These are phyloP conservation scores for Halocaridina rubra DNA, from an alignment of 2,888 invertebrate genomes.

Conservation along the genomic window DNA sequence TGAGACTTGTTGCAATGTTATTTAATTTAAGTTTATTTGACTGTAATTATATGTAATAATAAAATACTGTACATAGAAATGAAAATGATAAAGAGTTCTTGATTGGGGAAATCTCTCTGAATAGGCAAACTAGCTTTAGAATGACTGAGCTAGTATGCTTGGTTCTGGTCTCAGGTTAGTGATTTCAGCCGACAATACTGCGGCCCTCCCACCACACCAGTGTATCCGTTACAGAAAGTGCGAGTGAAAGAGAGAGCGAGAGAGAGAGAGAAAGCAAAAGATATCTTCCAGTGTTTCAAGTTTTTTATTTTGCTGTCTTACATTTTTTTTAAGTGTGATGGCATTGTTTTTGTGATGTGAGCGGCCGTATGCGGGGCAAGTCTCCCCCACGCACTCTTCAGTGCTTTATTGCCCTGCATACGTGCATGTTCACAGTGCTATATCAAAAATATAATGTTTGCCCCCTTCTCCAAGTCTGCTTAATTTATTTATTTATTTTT, in stretches of 20 bases:
- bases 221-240: slow-evolving; percentile 35
- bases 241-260: too few species aligned
- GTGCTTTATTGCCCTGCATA: slow-evolving; percentile 48
- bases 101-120: slow-evolving; percentile 18
- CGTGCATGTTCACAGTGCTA: slow-evolving; percentile 26
- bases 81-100: too few species aligned
- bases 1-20: too few species aligned
- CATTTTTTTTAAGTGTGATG: slow-evolving; percentile 38
- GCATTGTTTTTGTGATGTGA: slow-evolving; percentile 49
- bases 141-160: slow-evolving; percentile 12
- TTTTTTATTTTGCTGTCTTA: slow-evolving; percentile 19
- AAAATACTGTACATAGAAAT: too few species aligned
- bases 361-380: slow-evolving; percentile 42
- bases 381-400: slow-evolving; percentile 52
- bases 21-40: slow-evolving; percentile 24
- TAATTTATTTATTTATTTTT: too few species aligned
- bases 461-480: slow-evolving; percentile 10
- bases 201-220: slow-evolving; percentile 37
- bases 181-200: slow-evolving; percentile 35
- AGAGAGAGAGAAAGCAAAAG: too few species aligned
- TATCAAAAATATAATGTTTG: slow-evolving; percentile 4
- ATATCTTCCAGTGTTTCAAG: slow-evolving; percentile 41
- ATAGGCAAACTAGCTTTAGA: background rate
- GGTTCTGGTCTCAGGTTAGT: slow-evolving; percentile 35
- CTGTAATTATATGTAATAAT: slow-evolving; percentile 7